These are phyloP conservation scores for Xestoiulus laeticollis DNA, from an alignment of 2,888 invertebrate genomes.

Conservation along the genomic window DNA sequence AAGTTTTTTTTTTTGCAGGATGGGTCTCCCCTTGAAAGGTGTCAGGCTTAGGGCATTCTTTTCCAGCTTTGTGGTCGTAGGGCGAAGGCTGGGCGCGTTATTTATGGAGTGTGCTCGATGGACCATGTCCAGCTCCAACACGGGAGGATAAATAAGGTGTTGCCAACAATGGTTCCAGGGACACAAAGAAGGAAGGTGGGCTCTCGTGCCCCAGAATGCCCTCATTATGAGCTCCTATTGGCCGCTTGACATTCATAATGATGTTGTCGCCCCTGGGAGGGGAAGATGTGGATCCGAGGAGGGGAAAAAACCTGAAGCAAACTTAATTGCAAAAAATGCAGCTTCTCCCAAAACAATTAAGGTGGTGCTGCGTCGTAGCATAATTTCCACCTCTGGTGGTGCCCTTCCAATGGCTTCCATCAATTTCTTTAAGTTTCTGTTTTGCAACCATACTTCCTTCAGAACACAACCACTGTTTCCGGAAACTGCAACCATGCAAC, in stretches of 20 bases:
- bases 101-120: conserved; percentile 19
- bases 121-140: conserved; percentile 15
- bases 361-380: background rate
- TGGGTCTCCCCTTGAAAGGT: conserved; percentile 13
- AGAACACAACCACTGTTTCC: too few species aligned
- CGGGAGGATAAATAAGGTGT: background rate
- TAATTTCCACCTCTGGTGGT: too few species aligned
- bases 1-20: conserved; percentile 27
- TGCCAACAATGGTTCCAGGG: background rate
- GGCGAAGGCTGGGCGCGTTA: background rate
- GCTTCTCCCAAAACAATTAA: background rate
- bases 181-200: background rate
- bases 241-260: conserved; percentile 34
- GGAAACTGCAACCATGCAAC: too few species aligned
- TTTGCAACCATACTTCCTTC: too few species aligned
- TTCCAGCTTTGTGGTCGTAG: background rate
- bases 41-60: conserved; percentile 27
- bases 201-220: conserved; percentile 21
- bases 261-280: conserved; percentile 2
- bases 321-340: conserved; percentile 5
- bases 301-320: background rate
- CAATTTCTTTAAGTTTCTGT: too few species aligned
- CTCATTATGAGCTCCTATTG: conserved; percentile 16
- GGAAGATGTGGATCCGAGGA: background rate
- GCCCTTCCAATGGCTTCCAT: too few species aligned